Conservation (phyloP, 2,797 vertebrate species). For the Pantherophis alleghaniensis region DNA sequence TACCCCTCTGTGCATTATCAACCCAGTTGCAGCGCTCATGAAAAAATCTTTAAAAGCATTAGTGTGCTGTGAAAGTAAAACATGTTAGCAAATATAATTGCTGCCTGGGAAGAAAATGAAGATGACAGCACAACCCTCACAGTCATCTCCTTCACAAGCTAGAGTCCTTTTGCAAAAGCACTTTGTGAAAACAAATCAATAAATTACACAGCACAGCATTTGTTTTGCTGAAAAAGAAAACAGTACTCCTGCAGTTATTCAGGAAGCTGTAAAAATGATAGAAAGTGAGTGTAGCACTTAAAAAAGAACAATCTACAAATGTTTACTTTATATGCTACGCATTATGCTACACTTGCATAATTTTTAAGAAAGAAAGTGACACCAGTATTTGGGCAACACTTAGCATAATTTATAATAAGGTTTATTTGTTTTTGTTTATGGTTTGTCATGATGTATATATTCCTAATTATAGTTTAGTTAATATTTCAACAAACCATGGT, state of each 20-base stretch:
- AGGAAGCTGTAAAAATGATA: background rate
- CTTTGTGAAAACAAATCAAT: background rate
- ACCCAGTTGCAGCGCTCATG: background rate
- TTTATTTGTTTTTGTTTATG: background rate
- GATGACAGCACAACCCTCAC: background rate
- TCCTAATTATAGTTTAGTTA: background rate
- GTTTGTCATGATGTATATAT: background rate
- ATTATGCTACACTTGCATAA: background rate
- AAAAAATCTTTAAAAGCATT: background rate
- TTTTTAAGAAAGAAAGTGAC: background rate
- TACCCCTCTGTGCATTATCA: background rate
- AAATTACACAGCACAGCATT: background rate
- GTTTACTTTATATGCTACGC: background rate
- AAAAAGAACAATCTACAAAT: background rate
- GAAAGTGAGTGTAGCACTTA: background rate
- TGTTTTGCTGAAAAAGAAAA: constrained; percentile 6
- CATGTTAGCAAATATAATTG: background rate
- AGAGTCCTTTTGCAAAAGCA: background rate
- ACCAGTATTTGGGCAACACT: background rate
- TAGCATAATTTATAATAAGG: background rate
- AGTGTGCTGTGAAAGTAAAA: background rate
- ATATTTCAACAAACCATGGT: background rate
- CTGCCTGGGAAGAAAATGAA: background rate
- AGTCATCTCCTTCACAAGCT: background rate
- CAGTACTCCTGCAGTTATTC: background rate